Conservation (phyloP, 2,888 invertebrate genomes). For the Cerceris ruficornis region DNA sequence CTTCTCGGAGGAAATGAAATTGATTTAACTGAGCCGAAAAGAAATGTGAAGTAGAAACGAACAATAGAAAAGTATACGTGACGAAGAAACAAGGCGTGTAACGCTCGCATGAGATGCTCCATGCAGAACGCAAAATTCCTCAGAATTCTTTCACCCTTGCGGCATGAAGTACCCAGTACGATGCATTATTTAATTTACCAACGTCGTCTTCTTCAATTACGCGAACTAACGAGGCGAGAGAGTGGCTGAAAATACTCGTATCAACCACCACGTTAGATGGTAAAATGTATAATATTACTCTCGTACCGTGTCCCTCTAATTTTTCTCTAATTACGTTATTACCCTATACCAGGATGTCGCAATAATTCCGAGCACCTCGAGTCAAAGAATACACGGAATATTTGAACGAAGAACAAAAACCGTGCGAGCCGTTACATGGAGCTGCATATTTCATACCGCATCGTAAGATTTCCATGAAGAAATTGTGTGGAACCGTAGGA, state of each 20-base stretch:
- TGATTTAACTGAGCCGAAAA: neutral
- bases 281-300: neutral
- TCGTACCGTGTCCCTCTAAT: neutral
- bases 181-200: slow-evolving; percentile 7
- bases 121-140: neutral
- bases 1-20: slow-evolving; percentile 9
- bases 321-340: neutral
- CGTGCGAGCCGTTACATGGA: neutral
- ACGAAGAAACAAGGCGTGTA: neutral
- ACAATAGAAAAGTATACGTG: neutral
- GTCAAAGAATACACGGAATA: no score
- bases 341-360: neutral
- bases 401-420: no score
- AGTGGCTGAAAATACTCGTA: neutral
- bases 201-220: slow-evolving; percentile 3
- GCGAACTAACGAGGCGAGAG: slow-evolving; percentile 10
- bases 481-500: neutral
- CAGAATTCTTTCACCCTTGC: neutral
- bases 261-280: neutral
- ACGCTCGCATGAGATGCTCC: neutral
- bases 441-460: slow-evolving; percentile 10
- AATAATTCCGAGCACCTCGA: no score
- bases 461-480: neutral
- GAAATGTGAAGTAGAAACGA: neutral
- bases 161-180: neutral